Percentiles rank a stretch among this genome's conserved stretches.
phyloP scores from a whole-genome alignment of 2,113 vertebrate genomes.

The Kryptolebias marmoratus region DNA sequence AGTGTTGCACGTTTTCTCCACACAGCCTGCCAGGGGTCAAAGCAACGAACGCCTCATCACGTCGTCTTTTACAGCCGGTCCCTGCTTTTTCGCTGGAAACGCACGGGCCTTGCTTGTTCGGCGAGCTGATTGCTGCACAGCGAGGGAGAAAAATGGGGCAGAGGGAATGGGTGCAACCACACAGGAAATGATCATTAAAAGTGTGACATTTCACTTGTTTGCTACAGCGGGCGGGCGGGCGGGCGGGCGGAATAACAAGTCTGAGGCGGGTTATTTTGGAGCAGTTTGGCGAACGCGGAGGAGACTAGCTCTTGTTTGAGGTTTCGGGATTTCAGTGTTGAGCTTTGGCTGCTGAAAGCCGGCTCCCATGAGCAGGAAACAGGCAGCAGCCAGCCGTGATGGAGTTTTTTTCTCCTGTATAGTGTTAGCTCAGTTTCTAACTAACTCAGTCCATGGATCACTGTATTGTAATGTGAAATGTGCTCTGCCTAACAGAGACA shows the following conservation, averaged over 20 bases:
- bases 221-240: not conserved
- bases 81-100: not conserved
- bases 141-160: slow-evolving; percentile 15
- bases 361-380: not conserved
- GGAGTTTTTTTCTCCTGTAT: too few relatives aligned
- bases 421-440: too few relatives aligned
- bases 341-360: not conserved
- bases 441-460: too few relatives aligned
- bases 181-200: slow-evolving; percentile 6
- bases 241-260: not conserved
- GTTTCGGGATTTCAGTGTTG: not conserved
- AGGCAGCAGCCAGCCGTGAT: too few relatives aligned
- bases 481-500: too few relatives aligned
- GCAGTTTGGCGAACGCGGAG: too few relatives aligned
- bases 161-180: not conserved
- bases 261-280: not conserved
- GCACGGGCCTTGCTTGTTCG: not conserved
- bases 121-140: not conserved
- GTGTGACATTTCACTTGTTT: slow-evolving; percentile 7
- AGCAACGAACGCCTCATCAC: not conserved
- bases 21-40: not conserved
- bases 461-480: too few relatives aligned
- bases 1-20: not conserved
- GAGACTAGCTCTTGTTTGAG: too few relatives aligned
- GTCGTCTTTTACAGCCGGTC: not conserved